Conservation (phyloP, 2,888 invertebrate genomes). For the Epistrophe eligans region DNA sequence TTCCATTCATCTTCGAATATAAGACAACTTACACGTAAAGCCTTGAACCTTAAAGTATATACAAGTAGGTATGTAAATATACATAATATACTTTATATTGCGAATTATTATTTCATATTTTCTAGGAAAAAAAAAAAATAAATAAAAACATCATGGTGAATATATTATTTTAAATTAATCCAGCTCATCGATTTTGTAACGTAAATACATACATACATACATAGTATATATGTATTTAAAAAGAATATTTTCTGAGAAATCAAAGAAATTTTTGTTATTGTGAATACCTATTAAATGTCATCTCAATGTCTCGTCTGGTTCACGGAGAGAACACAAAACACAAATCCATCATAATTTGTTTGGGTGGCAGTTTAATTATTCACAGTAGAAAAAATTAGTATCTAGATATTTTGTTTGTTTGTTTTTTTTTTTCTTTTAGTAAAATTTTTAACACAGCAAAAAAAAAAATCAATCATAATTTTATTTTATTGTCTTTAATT, state of each 20-base stretch:
- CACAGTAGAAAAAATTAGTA: not conserved
- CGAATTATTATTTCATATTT: not conserved
- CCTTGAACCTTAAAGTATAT: not conserved
- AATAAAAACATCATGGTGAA: not conserved
- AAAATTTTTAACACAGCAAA: not conserved
- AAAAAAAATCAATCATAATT: not conserved
- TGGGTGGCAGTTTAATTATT: not conserved
- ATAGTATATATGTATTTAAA: not conserved
- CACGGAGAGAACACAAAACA: not conserved
- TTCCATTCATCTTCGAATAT: not conserved
- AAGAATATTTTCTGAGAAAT: not conserved
- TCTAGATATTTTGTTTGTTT: not conserved
- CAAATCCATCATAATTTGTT: not conserved
- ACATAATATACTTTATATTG: no score
- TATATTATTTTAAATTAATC: not conserved
- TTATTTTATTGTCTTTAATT: no score
- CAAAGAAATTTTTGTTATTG: not conserved
- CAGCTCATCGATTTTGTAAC: not conserved
- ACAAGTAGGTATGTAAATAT: not conserved
- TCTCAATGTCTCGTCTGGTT: not conserved
- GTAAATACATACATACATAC: not conserved
- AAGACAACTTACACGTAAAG: not conserved
- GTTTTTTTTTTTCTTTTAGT: not conserved
- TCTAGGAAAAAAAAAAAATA: not conserved
- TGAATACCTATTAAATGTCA: constrained; percentile 1